A percentile compares a stretch with the other conserved stretches of the same genome.
These are phyloP conservation scores for Nothobranchius furzeri DNA, from an alignment of 2,113 vertebrate genomes.

Conservation along the genomic window DNA sequence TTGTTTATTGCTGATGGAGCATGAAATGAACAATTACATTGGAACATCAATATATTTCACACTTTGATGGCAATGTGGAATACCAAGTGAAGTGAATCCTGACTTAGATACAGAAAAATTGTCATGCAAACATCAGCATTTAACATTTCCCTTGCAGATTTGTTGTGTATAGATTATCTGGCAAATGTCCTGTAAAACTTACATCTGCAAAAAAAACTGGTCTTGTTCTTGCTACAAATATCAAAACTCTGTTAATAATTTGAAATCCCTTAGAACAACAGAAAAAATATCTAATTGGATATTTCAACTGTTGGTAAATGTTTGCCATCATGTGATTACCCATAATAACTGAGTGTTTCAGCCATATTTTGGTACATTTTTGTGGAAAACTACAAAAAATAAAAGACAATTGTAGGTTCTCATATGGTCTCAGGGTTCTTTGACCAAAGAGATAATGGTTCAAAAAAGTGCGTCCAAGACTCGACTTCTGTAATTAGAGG, in stretches of 20 bases:
- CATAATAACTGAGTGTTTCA: neutral
- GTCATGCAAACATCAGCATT: slow-evolving; percentile 31
- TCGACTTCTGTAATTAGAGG: too few relatives aligned
- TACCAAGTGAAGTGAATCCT: slow-evolving; percentile 41
- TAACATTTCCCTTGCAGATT: slow-evolving; percentile 15
- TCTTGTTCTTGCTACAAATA: neutral
- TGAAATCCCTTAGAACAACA: neutral
- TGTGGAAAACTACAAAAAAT: neutral
- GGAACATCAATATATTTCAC: slow-evolving; percentile 70
- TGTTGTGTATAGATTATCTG: slow-evolving; percentile 16
- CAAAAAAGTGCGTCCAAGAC: too few relatives aligned
- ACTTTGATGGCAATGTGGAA: slow-evolving; percentile 56
- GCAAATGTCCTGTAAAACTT: slow-evolving; percentile 8
- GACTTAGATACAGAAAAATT: slow-evolving; percentile 9
- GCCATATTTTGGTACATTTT: neutral
- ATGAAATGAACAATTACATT: slow-evolving; percentile 72
- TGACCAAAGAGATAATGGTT: too few relatives aligned
- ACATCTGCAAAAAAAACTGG: slow-evolving; percentile 1
- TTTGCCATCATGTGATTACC: too few relatives aligned
- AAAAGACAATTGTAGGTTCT: too few relatives aligned
- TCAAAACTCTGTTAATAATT: neutral
- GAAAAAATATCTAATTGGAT: too few relatives aligned
- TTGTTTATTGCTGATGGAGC: slow-evolving; percentile 68
- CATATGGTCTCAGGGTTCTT: too few relatives aligned
- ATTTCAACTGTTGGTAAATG: too few relatives aligned